A percentile compares a stretch with the other conserved stretches of the same genome.
These are phyloP conservation scores for Molanna angustata DNA, from an alignment of 2,888 invertebrate genomes.

Conservation along the genomic window DNA sequence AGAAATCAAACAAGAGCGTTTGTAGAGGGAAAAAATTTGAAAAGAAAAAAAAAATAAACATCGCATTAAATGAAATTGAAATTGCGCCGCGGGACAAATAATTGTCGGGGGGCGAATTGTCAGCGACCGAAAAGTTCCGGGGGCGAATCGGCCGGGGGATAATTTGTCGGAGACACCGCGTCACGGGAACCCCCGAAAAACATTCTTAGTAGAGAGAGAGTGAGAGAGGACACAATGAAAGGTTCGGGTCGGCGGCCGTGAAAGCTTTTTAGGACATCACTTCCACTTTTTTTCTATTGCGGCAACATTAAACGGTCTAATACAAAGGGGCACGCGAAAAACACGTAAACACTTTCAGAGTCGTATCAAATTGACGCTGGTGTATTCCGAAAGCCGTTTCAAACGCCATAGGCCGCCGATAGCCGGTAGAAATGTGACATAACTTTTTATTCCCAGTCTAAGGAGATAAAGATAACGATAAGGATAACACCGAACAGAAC, in stretches of 20 bases:
- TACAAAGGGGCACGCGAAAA: conserved; percentile 28
- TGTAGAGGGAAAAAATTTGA: too few relatives aligned
- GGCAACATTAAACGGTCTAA: conserved; percentile 31
- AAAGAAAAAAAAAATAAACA: too few relatives aligned
- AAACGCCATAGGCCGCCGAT: neutral
- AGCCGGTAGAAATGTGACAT: neutral
- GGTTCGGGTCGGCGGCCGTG: conserved; percentile 19
- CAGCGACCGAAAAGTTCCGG: too few relatives aligned
- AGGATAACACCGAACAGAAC: too few relatives aligned
- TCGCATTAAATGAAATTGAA: too few relatives aligned
- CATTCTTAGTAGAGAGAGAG: conserved; percentile 16
- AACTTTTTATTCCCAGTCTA: neutral
- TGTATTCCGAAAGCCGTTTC: conserved; percentile 2
- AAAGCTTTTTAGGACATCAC: conserved; percentile 31
- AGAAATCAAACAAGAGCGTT: too few relatives aligned
- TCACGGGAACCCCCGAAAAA: too few relatives aligned
- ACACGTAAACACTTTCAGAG: conserved; percentile 29
- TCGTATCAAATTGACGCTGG: conserved; percentile 1
- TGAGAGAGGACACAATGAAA: conserved; percentile 23
- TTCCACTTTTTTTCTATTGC: conserved; percentile 27
- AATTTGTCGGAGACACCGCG: too few relatives aligned
- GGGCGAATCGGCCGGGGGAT: too few relatives aligned
- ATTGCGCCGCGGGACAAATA: too few relatives aligned
- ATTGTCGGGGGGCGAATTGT: too few relatives aligned
- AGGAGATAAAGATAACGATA: neutral